phyloP scores from a whole-genome alignment of 1,140 invertebrate genomes.

The Heterodera schachtii region DNA sequence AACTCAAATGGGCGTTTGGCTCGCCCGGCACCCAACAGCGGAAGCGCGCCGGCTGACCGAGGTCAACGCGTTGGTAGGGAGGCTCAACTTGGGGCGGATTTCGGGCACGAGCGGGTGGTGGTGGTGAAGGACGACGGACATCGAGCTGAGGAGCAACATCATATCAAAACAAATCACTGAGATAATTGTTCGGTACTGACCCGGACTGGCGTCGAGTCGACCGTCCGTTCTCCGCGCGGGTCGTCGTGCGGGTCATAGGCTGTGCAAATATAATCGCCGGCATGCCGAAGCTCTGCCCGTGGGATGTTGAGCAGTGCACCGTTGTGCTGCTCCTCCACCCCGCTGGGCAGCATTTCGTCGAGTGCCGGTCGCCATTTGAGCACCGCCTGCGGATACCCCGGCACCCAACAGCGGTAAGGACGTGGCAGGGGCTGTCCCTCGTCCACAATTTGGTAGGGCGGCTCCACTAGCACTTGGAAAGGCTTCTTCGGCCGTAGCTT shows the following conservation, averaged over 20 bases:
- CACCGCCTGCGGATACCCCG: conserved; percentile 51
- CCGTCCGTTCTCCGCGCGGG: conserved; percentile 28
- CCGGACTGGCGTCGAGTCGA: conserved; percentile 34
- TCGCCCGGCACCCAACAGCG: conserved; percentile 61
- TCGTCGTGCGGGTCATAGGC: conserved; percentile 34
- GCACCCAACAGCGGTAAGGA: conserved; percentile 52
- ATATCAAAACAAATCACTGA: no score
- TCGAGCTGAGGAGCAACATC: conserved; percentile 15
- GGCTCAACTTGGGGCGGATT: conserved; percentile 56
- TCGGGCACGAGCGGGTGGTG: conserved; percentile 3
- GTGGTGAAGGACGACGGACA: conserved; percentile 16
- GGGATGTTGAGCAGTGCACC: conserved; percentile 49
- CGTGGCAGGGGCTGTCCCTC: conserved; percentile 42
- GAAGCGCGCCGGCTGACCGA: conserved; percentile 53
- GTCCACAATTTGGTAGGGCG: conserved; percentile 47
- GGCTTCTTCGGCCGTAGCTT: conserved; percentile 33
- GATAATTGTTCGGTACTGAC: not conserved
- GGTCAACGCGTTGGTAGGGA: conserved; percentile 45
- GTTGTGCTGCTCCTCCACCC: conserved; percentile 44
- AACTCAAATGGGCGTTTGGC: conserved; percentile 56
- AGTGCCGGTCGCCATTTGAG: conserved; percentile 47
- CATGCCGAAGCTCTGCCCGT: conserved; percentile 47
- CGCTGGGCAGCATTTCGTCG: conserved; percentile 45
- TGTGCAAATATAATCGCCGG: conserved; percentile 29
- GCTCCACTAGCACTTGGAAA: conserved; percentile 47